Conservation (phyloP, 2,797 vertebrate genomes). For the Parauchenoglanis punctatus region DNA sequence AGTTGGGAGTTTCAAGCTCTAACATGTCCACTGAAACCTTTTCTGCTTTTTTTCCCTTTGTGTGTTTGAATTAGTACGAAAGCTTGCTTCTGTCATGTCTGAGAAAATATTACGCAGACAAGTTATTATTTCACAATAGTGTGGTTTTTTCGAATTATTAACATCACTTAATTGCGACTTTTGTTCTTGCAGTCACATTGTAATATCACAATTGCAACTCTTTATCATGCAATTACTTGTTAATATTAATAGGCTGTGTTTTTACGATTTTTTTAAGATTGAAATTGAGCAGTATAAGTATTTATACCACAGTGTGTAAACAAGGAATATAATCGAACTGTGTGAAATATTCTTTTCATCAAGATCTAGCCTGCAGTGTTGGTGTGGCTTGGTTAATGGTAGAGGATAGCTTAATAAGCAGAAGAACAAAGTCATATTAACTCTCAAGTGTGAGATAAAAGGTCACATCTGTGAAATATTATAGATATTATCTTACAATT, state of each 20-base stretch:
- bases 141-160: neutral
- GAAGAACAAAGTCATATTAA: neutral
- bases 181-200: neutral
- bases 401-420: neutral
- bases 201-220: neutral
- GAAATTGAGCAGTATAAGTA: neutral
- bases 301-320: neutral
- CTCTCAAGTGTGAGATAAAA: neutral
- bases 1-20: neutral
- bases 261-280: neutral
- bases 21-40: neutral
- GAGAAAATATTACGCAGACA: neutral
- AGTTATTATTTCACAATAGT: neutral
- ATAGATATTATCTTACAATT: conserved; percentile 6
- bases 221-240: neutral
- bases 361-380: neutral
- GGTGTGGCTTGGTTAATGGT: neutral
- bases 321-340: neutral
- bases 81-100: neutral
- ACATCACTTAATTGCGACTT: neutral
- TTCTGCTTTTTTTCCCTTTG: neutral
- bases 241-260: neutral
- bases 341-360: neutral
- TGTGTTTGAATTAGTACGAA: neutral
- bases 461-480: neutral